These are phyloP conservation scores for Psephotus haematonotus DNA, from an alignment of 2,113 vertebrate genomes.

Conservation along the genomic window DNA sequence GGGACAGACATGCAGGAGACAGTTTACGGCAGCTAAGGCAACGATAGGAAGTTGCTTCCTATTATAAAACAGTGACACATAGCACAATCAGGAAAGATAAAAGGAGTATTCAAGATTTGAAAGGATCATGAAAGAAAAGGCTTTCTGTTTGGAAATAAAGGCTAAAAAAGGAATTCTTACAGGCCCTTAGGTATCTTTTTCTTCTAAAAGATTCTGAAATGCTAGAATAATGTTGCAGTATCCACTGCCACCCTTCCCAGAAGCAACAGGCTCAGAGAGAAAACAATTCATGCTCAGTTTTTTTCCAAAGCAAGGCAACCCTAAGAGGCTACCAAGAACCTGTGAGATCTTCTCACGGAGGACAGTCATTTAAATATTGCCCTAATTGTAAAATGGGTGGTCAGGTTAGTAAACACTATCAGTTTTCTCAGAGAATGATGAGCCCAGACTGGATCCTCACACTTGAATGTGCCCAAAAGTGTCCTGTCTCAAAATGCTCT, in stretches of 20 bases:
- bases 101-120: neutral
- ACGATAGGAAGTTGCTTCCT: neutral
- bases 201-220: neutral
- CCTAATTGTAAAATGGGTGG: neutral
- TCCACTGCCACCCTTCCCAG: neutral
- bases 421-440: neutral
- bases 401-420: neutral
- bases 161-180: neutral
- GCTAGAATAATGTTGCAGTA: neutral
- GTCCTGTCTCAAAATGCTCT: neutral
- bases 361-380: neutral
- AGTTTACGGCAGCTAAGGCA: neutral
- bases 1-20: neutral
- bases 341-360: neutral
- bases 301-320: neutral
- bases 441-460: neutral
- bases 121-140: neutral
- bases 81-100: neutral
- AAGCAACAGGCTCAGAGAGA: neutral
- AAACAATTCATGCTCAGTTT: neutral
- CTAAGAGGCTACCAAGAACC: neutral
- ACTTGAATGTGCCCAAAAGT: neutral
- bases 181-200: neutral
- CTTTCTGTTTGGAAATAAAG: neutral
- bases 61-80: neutral